Evolutionary conservation across 1,140 invertebrate genomes (phyloP), one percentile per base, ranked within the genome.

Genomic region (Diprion similis): DNA sequence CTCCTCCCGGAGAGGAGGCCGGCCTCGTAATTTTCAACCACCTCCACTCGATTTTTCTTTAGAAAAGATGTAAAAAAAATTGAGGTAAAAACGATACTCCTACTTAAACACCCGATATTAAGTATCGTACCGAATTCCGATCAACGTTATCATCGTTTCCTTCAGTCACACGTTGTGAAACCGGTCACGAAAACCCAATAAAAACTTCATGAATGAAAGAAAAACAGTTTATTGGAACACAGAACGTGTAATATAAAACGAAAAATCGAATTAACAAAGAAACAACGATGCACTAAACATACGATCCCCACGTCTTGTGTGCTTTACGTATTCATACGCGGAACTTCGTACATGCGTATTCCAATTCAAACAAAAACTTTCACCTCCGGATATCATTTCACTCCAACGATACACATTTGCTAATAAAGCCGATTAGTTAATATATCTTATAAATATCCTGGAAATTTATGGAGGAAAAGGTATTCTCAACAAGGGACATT

Each of bases 401-500:
- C 51, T 59, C 1, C 51, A 17, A 59, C 11, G n/a, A 59, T 9
- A 59, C 51, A 8, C n/a, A 15, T 59, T 59, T 9, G 11, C 51
- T 15, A 59, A 15, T 17, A 37, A 37, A 13, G 11, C 4, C 9
- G 51, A 17, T 59, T 9, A 15, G 51, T 59, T 8, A 59, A 59
- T 37, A 37, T 37, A 37, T 59, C 9, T 59, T 59, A 59, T 59
- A 59, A 59, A 59, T 59, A 59, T 17, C 51, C n/a, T 8, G 51
- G 51, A 59, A 13, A 59, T 17, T 59, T 4, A 59, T 9, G 51
- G 51, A 77, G 76, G 80, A 78, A 24, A 80, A 71, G 78, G 76
- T 81, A 82, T 81, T 82, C 79, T 77, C 47, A 66, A 76, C 78
- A 73, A 81, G 80, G 77, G 75, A 77, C 82, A 83, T 84, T 84